Percentiles rank a stretch among this genome's conserved stretches.
Evolutionary conservation across 1,140 invertebrate genomes (phyloP).

Genomic region (Ptiloglossa arizonensis): DNA sequence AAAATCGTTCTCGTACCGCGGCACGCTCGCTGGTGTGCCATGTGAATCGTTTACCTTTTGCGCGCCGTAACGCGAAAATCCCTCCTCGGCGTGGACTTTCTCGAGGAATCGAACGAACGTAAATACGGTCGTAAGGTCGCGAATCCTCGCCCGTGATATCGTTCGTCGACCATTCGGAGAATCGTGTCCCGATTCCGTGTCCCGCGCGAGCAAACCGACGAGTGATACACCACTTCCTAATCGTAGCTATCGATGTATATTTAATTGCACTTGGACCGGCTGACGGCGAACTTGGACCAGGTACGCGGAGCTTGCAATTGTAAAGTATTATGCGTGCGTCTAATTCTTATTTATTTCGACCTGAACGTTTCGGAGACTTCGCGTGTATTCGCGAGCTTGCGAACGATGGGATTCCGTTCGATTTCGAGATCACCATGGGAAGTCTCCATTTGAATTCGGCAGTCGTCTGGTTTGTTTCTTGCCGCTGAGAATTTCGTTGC

Average conservation of each 20-base stretch:
- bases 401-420: neutral
- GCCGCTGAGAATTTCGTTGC: neutral
- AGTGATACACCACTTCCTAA: conserved; percentile 63
- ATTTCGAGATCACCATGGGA: conserved; percentile 3
- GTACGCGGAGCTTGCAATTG: conserved; percentile 49
- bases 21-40: conserved; percentile 30
- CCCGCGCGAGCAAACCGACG: conserved; percentile 38
- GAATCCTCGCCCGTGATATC: neutral
- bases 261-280: conserved; percentile 57
- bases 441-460: conserved; percentile 49
- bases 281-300: conserved; percentile 43
- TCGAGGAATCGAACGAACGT: conserved; percentile 29
- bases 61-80: neutral
- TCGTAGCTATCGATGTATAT: conserved; percentile 57
- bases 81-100: neutral
- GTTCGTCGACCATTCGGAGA: neutral
- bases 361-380: conserved; percentile 31
- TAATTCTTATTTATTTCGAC: conserved; percentile 53
- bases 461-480: conserved; percentile 18
- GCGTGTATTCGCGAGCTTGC: conserved; percentile 13
- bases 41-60: conserved; percentile 14
- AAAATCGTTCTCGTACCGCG: conserved; percentile 6
- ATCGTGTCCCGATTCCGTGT: too few species aligned
- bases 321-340: conserved; percentile 52
- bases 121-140: neutral